phyloP scores from a whole-genome alignment of 2,113 vertebrate genomes.

The Orcinus orca region DNA sequence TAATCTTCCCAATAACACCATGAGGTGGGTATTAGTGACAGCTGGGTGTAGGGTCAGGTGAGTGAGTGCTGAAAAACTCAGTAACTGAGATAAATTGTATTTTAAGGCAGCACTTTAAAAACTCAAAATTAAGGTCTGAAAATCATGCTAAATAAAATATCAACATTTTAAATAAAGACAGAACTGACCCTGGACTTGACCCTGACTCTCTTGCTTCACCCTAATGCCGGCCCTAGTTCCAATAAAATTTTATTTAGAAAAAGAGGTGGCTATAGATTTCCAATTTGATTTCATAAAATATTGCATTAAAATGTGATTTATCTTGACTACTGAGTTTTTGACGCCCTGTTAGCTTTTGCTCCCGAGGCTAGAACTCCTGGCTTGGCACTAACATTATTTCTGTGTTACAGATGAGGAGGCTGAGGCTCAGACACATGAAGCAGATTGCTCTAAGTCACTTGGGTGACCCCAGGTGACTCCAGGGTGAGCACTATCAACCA shows the following conservation, averaged over 20 bases:
- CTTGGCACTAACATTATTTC: background rate
- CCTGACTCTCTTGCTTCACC: background rate
- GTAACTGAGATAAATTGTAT: background rate
- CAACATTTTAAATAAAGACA: background rate
- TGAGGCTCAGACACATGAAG: background rate
- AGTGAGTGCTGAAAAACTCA: background rate
- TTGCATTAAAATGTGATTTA: background rate
- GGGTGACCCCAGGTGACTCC: background rate
- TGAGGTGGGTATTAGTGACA: background rate
- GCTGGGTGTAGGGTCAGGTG: background rate
- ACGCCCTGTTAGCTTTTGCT: background rate
- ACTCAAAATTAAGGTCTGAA: background rate
- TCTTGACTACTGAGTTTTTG: background rate
- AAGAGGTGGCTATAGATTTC: background rate
- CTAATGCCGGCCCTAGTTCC: background rate
- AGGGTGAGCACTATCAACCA: background rate
- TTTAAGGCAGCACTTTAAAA: background rate
- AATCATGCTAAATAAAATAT: background rate
- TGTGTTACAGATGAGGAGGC: background rate
- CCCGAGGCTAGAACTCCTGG: background rate
- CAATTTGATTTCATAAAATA: background rate
- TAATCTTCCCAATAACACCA: background rate
- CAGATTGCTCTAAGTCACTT: background rate
- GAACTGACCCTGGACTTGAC: background rate
- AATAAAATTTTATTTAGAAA: conserved; percentile 19